phyloP scores from a whole-genome alignment of 2,888 invertebrate genomes.

The Drosophila tripunctata region DNA sequence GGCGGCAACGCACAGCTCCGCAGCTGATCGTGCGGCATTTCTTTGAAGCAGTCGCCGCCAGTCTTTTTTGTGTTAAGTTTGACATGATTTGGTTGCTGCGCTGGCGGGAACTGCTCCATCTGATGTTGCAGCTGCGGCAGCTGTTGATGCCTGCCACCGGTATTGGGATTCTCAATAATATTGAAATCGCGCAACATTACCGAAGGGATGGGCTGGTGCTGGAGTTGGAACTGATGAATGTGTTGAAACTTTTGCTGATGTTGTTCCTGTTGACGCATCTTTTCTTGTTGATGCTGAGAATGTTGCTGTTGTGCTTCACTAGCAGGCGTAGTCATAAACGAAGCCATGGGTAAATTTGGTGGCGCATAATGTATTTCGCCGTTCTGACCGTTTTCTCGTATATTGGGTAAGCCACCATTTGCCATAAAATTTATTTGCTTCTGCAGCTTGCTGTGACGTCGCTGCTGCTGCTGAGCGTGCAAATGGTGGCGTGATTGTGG shows the following conservation, averaged over 20 bases:
- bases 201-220: conserved; percentile 83
- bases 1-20: conserved; percentile 61
- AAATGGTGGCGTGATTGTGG: conserved; percentile 73
- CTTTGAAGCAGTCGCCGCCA: conserved; percentile 66
- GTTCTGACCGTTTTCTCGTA: conserved; percentile 80
- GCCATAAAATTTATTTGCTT: conserved; percentile 81
- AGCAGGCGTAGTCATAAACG: conserved; percentile 14
- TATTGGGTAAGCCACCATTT: conserved; percentile 83
- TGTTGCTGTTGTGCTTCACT: conserved; percentile 39
- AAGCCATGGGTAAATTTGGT: conserved; percentile 16
- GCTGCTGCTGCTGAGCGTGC: conserved; percentile 82
- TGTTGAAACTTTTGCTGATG: conserved; percentile 46
- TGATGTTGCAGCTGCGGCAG: conserved; percentile 53
- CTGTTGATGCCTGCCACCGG: conserved; percentile 77
- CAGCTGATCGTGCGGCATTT: conserved; percentile 61
- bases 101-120: conserved; percentile 56
- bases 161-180: conserved; percentile 84
- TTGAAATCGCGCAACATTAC: conserved; percentile 85
- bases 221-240: conserved; percentile 52
- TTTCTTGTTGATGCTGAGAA: conserved; percentile 54
- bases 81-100: conserved; percentile 40
- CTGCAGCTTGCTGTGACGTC: conserved; percentile 81
- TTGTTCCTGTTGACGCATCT: conserved; percentile 38
- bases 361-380: conserved; percentile 50
- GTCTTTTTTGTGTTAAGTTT: conserved; percentile 38